Evolutionary conservation across 35 echinoderm and acorn worm species (phyloP), one percentile per base, ranked within the genome.

Genomic region (Chiridota heheva): DNA sequence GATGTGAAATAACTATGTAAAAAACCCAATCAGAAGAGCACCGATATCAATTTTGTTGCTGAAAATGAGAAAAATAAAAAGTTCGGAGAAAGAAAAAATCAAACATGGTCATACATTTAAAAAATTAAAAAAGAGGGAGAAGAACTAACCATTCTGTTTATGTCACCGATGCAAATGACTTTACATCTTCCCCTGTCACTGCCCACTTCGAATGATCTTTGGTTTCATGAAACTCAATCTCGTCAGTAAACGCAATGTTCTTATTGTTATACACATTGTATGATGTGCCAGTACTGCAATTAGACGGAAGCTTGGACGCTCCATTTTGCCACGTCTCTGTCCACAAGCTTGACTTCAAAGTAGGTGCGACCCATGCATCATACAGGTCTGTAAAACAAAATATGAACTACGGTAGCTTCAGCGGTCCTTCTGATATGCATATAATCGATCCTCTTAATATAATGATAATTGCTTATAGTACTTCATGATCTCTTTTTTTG

Each of bases 251-350:
- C 4, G 25, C 3, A 5, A 84, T 84, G 37, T 36, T 49, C 35
- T 84, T 41, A 22, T 70, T 70, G 47, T 84, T 84, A n/a, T 55
- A 7, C 24, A 84, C 81, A 27, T 84, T 29, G 44, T 58, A 84
- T n/a, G n/a, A n/a, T n/a, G n/a, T n/a, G 0, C 2, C 42, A 0
- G 29, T 36, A 22, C 25, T 60, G 31, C 81, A 84, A 28, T 58
- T 49, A 7, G 81, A 84, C 0, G 63, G 31, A 26, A 70, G 42
- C 27, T 71, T 35, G 1, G 30, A 32, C 4, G 17, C 41, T 5
- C 81, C 81, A 42, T 84, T 69, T 42, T 42, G 44, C 81, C 81
- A 84, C 39, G 81, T 84, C 32, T 84, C 81, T 37, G 63, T 84
- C 18, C 33, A 1, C 65, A 84, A 18, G 17, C 25, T 5, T 13